Evolutionary conservation across 2,113 vertebrate species (phyloP).

Genomic region (Mesocricetus auratus): DNA sequence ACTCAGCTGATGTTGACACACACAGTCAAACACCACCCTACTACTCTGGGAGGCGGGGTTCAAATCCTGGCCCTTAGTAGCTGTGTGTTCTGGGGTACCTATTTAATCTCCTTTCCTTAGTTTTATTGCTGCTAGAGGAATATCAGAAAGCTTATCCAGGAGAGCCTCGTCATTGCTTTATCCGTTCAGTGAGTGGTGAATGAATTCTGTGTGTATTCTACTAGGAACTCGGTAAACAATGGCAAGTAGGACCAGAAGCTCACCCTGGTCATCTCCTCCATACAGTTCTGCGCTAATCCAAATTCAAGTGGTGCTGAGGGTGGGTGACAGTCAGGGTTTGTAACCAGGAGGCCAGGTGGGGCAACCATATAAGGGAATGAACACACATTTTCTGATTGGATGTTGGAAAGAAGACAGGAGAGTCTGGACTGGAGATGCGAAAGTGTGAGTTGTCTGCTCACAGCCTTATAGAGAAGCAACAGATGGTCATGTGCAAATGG

Average conservation of each 20-base stretch:
- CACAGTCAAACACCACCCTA: background rate
- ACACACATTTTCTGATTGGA: background rate
- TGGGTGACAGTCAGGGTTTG: accelerated
- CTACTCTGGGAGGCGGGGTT: background rate
- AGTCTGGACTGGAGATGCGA: background rate
- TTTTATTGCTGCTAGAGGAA: constrained; percentile 25
- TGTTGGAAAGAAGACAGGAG: background rate
- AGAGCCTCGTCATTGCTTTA: background rate
- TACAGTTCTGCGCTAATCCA: background rate
- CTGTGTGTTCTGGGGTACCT: background rate
- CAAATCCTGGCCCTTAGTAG: background rate
- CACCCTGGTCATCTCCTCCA: background rate
- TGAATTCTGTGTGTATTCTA: background rate
- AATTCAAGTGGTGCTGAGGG: background rate
- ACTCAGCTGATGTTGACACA: background rate
- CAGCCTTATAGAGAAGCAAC: background rate
- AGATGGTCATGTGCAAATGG: background rate
- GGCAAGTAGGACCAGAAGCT: background rate
- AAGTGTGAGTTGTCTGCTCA: background rate
- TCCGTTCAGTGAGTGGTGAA: background rate
- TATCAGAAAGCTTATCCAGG: background rate
- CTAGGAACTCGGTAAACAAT: background rate
- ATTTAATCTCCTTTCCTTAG: background rate
- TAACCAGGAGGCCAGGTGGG: too few species aligned
- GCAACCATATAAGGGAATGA: too few species aligned